Evolutionary conservation across 2,888 invertebrate species (phyloP).

Genomic region (Morpho helenor): DNA sequence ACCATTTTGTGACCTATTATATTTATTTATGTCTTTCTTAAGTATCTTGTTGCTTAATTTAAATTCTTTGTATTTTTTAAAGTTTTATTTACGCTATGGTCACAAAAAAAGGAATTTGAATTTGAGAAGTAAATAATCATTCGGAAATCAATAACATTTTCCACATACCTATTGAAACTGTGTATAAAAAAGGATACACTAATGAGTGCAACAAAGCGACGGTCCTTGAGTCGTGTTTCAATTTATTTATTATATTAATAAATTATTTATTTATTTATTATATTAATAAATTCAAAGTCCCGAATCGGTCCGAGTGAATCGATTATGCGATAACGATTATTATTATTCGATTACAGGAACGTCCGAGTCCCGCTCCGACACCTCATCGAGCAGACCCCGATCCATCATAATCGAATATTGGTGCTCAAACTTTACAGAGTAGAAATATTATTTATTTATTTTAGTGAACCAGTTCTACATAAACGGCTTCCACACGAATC

Average conservation of each 20-base stretch:
- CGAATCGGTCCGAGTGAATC: slow-evolving; percentile 48
- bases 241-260: slow-evolving; percentile 24
- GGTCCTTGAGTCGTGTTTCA: slow-evolving; percentile 24
- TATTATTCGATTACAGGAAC: slow-evolving; percentile 53
- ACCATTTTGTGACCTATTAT: too few species aligned
- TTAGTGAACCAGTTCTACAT: too few species aligned
- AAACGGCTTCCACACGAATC: too few species aligned
- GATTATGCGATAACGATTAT: slow-evolving; percentile 58
- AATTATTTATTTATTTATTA: too few species aligned
- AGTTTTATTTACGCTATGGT: too few species aligned
- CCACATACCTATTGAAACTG: too few species aligned
- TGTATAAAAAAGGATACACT: background rate
- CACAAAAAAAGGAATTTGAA: too few species aligned
- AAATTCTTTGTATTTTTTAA: too few species aligned
- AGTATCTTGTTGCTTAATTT: too few species aligned
- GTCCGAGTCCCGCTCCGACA: slow-evolving; percentile 50
- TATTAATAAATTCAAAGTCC: slow-evolving; percentile 39
- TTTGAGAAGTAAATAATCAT: background rate
- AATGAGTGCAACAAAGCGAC: slow-evolving; percentile 26
- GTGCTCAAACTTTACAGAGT: slow-evolving; percentile 47
- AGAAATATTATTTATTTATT: background rate
- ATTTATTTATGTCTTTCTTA: too few species aligned
- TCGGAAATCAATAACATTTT: background rate
- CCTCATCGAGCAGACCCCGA: slow-evolving; percentile 47
- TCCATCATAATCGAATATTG: slow-evolving; percentile 53